Evolutionary conservation across 2,888 invertebrate genomes (phyloP).

Genomic region (Ornithoptera alexandrae): DNA sequence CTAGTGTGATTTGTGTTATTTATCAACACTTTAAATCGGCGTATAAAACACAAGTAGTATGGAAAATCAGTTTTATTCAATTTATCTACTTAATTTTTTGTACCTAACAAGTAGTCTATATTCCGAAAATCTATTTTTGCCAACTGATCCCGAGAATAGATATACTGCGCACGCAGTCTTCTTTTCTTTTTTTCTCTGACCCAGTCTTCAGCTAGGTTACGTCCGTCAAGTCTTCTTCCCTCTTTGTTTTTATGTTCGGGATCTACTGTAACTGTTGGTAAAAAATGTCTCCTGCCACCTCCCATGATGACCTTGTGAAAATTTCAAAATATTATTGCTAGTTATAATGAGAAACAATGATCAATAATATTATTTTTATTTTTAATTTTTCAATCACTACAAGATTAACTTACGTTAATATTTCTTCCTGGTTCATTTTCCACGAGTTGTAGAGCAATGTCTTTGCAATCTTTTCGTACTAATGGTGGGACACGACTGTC

Average conservation of each 20-base stretch:
- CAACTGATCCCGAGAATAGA: constrained; percentile 86
- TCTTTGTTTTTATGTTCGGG: constrained; percentile 85
- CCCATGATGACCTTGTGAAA: constrained; percentile 85
- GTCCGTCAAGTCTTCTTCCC: constrained; percentile 86
- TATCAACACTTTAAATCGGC: background rate
- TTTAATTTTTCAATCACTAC: background rate
- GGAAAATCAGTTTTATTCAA: background rate
- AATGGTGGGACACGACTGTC: constrained; percentile 87
- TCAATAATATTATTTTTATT: background rate
- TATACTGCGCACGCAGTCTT: constrained; percentile 84
- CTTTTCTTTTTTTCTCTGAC: constrained; percentile 85
- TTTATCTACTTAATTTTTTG: background rate
- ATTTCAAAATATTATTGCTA: background rate
- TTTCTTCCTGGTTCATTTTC: constrained; percentile 88
- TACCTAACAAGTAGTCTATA: constrained; percentile 88
- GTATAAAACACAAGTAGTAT: background rate
- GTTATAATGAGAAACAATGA: background rate
- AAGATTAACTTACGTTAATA: constrained; percentile 82
- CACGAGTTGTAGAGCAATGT: constrained; percentile 87
- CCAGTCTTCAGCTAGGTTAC: constrained; percentile 91
- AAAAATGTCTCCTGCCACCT: constrained; percentile 87
- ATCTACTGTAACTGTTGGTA: constrained; percentile 85
- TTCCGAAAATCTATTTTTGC: constrained; percentile 84
- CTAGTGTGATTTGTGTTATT: background rate
- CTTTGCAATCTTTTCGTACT: constrained; percentile 86